Percentiles rank a stretch among this genome's conserved stretches.
Conservation (phyloP, 2,113 vertebrate genomes). For the Abramis brama region DNA sequence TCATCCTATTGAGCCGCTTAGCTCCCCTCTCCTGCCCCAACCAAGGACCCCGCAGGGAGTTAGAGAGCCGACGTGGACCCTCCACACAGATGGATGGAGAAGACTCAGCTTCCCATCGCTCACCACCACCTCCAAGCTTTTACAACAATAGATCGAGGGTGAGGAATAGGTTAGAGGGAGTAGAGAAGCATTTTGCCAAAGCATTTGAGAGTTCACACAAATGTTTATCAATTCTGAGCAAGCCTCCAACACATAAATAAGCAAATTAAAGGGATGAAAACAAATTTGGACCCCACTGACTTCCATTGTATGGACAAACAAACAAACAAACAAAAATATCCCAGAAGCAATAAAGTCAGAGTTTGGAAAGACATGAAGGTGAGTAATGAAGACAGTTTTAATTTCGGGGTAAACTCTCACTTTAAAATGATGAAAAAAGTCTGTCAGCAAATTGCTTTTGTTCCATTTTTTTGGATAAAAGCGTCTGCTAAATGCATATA, state of each 20-base stretch:
- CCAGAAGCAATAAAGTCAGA: not conserved
- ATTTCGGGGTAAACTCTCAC: not conserved
- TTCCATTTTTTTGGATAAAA: not conserved
- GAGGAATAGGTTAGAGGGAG: not conserved
- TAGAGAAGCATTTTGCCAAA: not conserved
- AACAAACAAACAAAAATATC: not conserved
- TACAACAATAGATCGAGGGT: not conserved
- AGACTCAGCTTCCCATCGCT: constrained; percentile 34
- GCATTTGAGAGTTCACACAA: not conserved
- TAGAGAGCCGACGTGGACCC: constrained; percentile 26
- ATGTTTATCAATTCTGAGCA: not conserved
- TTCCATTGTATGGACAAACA: not conserved
- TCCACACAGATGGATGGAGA: constrained; percentile 33
- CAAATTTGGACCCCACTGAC: not conserved
- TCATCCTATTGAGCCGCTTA: constrained; percentile 55
- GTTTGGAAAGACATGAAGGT: not conserved
- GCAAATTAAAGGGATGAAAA: constrained; percentile 23
- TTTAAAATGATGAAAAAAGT: not conserved
- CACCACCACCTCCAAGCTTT: constrained; percentile 9
- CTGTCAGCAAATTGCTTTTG: not conserved
- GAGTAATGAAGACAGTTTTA: not conserved
- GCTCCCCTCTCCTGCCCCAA: constrained; percentile 41
- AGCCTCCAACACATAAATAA: not conserved
- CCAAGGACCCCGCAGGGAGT: constrained; percentile 49
- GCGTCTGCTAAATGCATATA: not conserved